These are phyloP conservation scores for Drepana falcataria DNA, from an alignment of 2,888 invertebrate species.

Conservation along the genomic window DNA sequence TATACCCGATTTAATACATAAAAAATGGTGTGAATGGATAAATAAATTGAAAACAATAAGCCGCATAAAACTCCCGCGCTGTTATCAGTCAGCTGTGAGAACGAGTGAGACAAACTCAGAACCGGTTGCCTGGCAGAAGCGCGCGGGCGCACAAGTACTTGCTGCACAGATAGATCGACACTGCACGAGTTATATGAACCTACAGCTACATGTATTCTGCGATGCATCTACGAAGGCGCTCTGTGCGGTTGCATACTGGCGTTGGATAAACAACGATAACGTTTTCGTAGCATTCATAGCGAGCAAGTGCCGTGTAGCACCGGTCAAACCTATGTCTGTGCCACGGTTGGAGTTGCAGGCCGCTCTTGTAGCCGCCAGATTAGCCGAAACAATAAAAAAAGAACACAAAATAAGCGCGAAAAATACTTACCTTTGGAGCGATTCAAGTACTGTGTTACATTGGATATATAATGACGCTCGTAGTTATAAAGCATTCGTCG, in stretches of 20 bases:
- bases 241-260: constrained; percentile 10
- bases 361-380: constrained; percentile 8
- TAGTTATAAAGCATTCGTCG: too few species aligned
- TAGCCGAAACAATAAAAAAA: constrained; percentile 5
- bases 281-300: constrained; percentile 3
- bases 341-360: constrained; percentile 15
- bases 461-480: too few species aligned
- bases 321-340: constrained; percentile 7
- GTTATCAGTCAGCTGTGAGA: too few species aligned
- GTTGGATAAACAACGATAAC: background rate
- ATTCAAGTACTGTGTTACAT: too few species aligned
- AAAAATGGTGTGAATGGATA: constrained; percentile 9
- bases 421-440: too few species aligned
- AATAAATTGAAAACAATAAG: constrained; percentile 4
- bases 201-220: constrained; percentile 8
- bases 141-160: too few species aligned
- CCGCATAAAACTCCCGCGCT: background rate
- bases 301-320: constrained; percentile 8
- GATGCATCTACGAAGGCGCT: constrained; percentile 6
- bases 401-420: too few species aligned
- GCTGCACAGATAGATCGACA: too few species aligned
- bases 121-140: too few species aligned
- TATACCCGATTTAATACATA: too few species aligned
- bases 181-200: background rate
- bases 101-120: too few species aligned